Evolutionary conservation across 2,113 vertebrate species (phyloP).

Genomic region (Tilapia sparmanii): DNA sequence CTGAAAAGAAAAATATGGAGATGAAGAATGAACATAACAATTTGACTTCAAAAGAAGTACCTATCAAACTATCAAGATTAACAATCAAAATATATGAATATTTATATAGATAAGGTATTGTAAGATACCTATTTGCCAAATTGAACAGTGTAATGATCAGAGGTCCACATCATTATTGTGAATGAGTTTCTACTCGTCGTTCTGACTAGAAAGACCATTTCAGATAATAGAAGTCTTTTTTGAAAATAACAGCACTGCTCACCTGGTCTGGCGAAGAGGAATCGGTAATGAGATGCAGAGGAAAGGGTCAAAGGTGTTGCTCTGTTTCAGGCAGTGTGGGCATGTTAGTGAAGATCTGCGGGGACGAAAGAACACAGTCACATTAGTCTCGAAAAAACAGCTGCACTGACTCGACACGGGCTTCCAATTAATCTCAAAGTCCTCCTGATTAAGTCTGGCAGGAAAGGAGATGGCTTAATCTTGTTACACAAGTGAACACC

Average conservation of each 20-base stretch:
- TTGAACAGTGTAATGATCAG: not conserved
- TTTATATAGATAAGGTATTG: not conserved
- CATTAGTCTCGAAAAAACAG: not conserved
- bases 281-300: conserved; percentile 93
- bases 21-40: not conserved
- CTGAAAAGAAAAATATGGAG: not conserved
- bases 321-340: conserved; percentile 92
- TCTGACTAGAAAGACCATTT: not conserved
- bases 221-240: not conserved
- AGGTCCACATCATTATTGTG: not conserved
- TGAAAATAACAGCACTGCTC: conserved; percentile 4
- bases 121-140: not conserved
- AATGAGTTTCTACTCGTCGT: not conserved
- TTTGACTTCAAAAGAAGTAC: not conserved
- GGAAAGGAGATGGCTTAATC: not conserved
- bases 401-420: not conserved
- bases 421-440: not conserved
- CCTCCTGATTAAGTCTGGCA: not conserved
- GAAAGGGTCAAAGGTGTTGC: conserved; percentile 97
- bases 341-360: conserved; percentile 91
- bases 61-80: not conserved
- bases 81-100: not conserved
- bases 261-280: conserved; percentile 93
- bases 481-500: not conserved
- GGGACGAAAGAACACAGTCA: not conserved